These are phyloP conservation scores for Microhierax caerulescens DNA, from an alignment of 2,797 vertebrate genomes.

Conservation along the genomic window DNA sequence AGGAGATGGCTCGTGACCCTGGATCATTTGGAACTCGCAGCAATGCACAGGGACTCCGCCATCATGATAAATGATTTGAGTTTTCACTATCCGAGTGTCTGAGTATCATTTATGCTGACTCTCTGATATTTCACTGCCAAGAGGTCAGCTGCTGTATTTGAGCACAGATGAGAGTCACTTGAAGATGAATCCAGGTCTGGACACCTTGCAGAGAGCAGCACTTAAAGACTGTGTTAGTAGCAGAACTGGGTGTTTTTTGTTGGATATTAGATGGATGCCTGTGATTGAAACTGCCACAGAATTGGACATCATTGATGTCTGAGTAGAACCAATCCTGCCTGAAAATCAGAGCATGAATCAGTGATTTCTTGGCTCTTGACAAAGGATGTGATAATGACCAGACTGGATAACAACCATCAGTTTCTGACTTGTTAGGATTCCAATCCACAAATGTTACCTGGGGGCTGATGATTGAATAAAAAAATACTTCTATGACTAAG, in stretches of 20 bases:
- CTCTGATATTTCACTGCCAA: slow-evolving; percentile 33
- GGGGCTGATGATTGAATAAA: slow-evolving; percentile 63
- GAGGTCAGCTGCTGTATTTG: slow-evolving; percentile 62
- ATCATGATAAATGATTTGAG: slow-evolving; percentile 55
- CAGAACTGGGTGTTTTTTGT: not conserved
- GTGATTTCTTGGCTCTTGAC: slow-evolving; percentile 63
- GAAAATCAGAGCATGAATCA: slow-evolving; percentile 75
- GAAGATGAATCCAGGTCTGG: slow-evolving; percentile 35
- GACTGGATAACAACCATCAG: slow-evolving; percentile 54
- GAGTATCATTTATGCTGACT: slow-evolving; percentile 44
- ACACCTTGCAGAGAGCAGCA: slow-evolving; percentile 55
- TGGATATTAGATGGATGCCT: slow-evolving; percentile 23
- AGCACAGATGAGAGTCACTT: slow-evolving; percentile 56
- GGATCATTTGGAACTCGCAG: slow-evolving; percentile 43
- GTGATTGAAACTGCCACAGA: slow-evolving; percentile 61
- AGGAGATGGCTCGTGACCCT: slow-evolving; percentile 53
- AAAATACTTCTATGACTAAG: slow-evolving; percentile 11
- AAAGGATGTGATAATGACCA: slow-evolving; percentile 72
- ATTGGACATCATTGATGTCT: slow-evolving; percentile 68
- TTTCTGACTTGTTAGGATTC: slow-evolving; percentile 65
- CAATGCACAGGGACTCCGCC: slow-evolving; percentile 24
- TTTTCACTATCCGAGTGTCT: slow-evolving; percentile 59
- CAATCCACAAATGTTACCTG: slow-evolving; percentile 56
- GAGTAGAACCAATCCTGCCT: slow-evolving; percentile 71
- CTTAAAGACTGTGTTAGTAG: slow-evolving; percentile 48